These are phyloP conservation scores for Passerina amoena DNA, from an alignment of 2,113 vertebrate genomes.

Conservation along the genomic window DNA sequence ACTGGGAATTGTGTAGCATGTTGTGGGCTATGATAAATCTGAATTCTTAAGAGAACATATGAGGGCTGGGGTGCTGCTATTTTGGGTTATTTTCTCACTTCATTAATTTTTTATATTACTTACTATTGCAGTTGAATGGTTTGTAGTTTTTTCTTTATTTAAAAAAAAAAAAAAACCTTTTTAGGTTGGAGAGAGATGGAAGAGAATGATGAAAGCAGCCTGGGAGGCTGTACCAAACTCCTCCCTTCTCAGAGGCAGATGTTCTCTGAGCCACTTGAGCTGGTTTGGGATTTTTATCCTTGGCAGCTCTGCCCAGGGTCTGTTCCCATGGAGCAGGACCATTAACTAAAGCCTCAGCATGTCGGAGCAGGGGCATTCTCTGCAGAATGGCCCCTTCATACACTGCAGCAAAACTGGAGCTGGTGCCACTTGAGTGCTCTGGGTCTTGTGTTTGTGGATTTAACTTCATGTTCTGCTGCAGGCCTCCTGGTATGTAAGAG, in stretches of 20 bases:
- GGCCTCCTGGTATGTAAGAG: conserved; percentile 36
- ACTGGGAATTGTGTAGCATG: not conserved
- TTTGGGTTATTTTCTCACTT: not conserved
- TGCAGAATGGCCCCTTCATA: not conserved
- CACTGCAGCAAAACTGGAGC: not conserved
- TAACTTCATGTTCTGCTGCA: conserved; percentile 38
- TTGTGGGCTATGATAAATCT: not conserved
- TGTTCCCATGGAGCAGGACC: not conserved
- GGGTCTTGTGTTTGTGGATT: not conserved
- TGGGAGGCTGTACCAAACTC: not conserved
- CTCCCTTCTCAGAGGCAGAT: not conserved
- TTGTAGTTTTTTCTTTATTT: not conserved
- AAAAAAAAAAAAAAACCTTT: not conserved
- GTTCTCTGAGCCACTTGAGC: not conserved
- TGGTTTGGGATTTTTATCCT: not conserved
- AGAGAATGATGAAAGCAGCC: not conserved
- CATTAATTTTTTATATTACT: not conserved
- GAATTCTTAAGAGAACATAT: not conserved
- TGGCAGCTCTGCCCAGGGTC: not conserved
- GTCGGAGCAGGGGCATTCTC: not conserved
- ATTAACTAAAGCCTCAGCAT: not conserved
- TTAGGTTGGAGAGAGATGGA: not conserved
- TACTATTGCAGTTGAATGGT: not conserved
- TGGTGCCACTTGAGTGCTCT: not conserved
- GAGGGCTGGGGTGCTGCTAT: not conserved